Evolutionary conservation across 2,888 invertebrate species (phyloP).

Genomic region (Pristionchus entomophagus): DNA sequence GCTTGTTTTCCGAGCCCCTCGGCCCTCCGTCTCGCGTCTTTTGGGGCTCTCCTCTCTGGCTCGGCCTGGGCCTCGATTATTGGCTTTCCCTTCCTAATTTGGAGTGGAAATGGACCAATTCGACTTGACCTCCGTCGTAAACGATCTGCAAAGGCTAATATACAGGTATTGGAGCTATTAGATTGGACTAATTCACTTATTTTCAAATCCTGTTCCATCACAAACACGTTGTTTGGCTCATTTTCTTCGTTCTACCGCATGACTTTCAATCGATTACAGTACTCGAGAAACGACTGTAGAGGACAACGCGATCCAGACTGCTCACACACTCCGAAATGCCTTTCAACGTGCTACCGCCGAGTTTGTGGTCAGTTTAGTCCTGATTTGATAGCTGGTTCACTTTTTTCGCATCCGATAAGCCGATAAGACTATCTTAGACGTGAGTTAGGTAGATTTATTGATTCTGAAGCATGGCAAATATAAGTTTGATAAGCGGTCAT

Average conservation of each 20-base stretch:
- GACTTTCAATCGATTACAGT: neutral
- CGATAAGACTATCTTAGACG: neutral
- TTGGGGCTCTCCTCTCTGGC: neutral
- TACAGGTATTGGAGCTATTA: no score
- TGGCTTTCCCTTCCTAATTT: neutral
- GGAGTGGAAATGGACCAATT: neutral
- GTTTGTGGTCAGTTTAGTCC: neutral
- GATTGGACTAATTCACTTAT: neutral
- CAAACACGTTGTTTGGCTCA: neutral
- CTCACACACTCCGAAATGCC: neutral
- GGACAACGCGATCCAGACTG: neutral
- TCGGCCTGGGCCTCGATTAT: neutral
- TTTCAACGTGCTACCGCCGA: constrained; percentile 40
- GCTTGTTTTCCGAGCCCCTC: no score
- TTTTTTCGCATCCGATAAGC: neutral
- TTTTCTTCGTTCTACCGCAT: neutral
- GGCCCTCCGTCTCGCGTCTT: no score
- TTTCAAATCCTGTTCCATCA: neutral
- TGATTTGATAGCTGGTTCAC: neutral
- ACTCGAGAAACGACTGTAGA: constrained; percentile 23
- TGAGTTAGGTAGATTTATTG: neutral
- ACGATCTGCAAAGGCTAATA: neutral
- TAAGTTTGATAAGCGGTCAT: neutral
- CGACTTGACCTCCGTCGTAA: neutral
- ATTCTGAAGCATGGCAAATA: neutral